Percentiles rank a stretch among this genome's conserved stretches.
Evolutionary conservation across 2,888 invertebrate genomes (phyloP).

Genomic region (Drosophila atroscutellata): DNA sequence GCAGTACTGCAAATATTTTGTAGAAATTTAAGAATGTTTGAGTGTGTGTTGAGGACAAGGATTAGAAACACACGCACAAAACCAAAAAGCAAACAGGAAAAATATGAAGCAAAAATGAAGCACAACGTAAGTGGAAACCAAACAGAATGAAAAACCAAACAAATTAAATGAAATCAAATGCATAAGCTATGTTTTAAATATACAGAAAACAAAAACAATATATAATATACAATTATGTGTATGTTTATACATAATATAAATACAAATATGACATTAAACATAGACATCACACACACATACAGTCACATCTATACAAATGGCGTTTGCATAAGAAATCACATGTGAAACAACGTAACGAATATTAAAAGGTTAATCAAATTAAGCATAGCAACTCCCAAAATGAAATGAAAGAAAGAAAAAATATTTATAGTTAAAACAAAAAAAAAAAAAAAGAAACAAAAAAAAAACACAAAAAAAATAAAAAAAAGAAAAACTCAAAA

Average conservation of each 20-base stretch:
- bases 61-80: conserved; percentile 33
- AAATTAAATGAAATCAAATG: conserved; percentile 50
- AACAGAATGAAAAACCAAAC: conserved; percentile 24
- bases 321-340: conserved; percentile 62
- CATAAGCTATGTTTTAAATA: conserved; percentile 70
- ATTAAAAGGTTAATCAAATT: conserved; percentile 75
- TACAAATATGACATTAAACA: conserved; percentile 48
- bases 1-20: conserved; percentile 84
- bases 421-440: conserved; percentile 70
- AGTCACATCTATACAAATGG: conserved; percentile 45
- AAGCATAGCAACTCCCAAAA: conserved; percentile 51
- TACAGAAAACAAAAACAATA: conserved; percentile 39
- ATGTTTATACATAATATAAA: conserved; percentile 29
- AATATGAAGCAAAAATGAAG: conserved; percentile 45
- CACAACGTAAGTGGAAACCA: conserved; percentile 25
- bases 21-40: conserved; percentile 83
- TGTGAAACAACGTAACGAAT: conserved; percentile 73
- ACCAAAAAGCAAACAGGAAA: conserved; percentile 48
- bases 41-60: conserved; percentile 65
- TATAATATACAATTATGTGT: conserved; percentile 24
- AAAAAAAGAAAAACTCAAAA: conserved; percentile 30
- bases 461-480: conserved; percentile 51
- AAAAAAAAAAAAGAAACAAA: conserved; percentile 34
- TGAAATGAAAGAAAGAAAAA: conserved; percentile 53
- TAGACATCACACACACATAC: conserved; percentile 27